Percentiles rank a stretch among this genome's conserved stretches.
Evolutionary conservation across 2,113 vertebrate species (phyloP).

Genomic region (Struthidea cinerea): DNA sequence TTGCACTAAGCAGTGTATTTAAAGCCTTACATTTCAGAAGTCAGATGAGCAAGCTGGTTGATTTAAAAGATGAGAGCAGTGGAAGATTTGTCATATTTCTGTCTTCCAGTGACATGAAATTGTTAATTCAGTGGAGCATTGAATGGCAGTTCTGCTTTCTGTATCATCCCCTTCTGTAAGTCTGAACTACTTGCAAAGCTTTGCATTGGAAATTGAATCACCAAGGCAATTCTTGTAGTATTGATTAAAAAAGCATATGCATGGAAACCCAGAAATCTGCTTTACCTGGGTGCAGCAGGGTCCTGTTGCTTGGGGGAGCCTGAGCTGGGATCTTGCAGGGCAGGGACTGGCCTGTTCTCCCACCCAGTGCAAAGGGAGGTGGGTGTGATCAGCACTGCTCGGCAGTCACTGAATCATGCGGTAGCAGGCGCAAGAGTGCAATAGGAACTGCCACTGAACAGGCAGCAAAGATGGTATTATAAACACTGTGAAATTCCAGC

Average conservation of each 20-base stretch:
- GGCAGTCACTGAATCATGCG: rapidly evolving
- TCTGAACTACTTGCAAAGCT: background rate
- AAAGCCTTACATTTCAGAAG: background rate
- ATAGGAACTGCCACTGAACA: background rate
- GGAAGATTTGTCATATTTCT: background rate
- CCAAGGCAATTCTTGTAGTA: background rate
- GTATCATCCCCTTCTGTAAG: background rate
- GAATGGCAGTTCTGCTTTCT: background rate
- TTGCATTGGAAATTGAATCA: background rate
- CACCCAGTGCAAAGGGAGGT: background rate
- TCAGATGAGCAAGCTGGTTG: background rate
- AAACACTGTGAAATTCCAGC: background rate
- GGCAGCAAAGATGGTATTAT: background rate
- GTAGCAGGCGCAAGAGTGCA: rapidly evolving
- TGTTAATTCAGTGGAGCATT: background rate
- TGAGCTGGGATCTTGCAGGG: background rate
- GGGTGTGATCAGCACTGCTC: background rate
- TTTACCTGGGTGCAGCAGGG: background rate
- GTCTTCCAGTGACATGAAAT: background rate
- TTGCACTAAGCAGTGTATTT: background rate
- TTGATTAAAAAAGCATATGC: background rate
- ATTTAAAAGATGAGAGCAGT: background rate
- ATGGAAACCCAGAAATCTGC: background rate
- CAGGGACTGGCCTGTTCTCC: background rate
- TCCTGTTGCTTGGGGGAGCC: too few relatives aligned